phyloP scores from a whole-genome alignment of 2,113 vertebrate species.

The Pedionomus torquatus region DNA sequence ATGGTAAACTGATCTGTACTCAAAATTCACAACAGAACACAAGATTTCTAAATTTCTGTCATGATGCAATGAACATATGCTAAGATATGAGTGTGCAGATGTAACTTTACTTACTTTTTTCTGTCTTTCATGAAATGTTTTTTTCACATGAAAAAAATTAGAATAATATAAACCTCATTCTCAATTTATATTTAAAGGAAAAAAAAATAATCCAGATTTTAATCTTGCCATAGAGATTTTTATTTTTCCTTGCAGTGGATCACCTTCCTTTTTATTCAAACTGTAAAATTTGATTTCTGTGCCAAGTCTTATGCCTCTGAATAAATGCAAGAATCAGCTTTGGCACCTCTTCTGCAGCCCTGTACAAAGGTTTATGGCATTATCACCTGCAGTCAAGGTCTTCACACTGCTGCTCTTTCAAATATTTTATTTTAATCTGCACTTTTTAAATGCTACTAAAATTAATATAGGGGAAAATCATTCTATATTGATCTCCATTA shows the following conservation, averaged over 20 bases:
- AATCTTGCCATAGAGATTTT: not conserved
- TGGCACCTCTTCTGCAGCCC: not conserved
- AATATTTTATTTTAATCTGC: not conserved
- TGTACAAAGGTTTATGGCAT: not conserved
- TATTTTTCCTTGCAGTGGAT: not conserved
- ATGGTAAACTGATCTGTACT: not conserved
- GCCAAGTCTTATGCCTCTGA: not conserved
- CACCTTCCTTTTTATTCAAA: not conserved
- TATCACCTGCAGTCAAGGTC: not conserved
- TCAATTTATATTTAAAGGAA: not conserved
- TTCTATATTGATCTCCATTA: not conserved
- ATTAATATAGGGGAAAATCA: not conserved
- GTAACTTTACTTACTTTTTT: not conserved
- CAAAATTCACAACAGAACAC: not conserved
- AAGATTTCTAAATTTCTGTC: not conserved
- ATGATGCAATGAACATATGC: not conserved
- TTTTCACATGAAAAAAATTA: not conserved
- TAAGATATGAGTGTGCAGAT: not conserved
- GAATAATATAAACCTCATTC: not conserved
- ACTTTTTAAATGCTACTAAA: not conserved
- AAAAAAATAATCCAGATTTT: not conserved
- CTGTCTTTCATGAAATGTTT: not conserved
- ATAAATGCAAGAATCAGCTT: not conserved
- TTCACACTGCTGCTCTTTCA: not conserved
- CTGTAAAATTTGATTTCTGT: not conserved